These are phyloP conservation scores for Camelus dromedarius DNA, from an alignment of 2,113 vertebrate genomes.

Conservation along the genomic window DNA sequence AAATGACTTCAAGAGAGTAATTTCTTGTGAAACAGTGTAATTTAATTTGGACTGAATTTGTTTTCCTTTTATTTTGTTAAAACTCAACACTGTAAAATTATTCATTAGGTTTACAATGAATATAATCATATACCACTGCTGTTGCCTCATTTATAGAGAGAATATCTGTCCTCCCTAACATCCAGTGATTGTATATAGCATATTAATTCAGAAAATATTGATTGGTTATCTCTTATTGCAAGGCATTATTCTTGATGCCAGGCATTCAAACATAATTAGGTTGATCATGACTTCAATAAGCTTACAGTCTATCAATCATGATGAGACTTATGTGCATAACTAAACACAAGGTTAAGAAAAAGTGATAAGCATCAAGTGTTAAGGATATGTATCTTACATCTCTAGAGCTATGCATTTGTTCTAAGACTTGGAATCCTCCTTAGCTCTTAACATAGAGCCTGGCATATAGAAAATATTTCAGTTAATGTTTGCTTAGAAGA, in stretches of 20 bases:
- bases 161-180: neutral
- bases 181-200: neutral
- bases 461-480: neutral
- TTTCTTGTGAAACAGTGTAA: constrained; percentile 18
- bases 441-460: neutral
- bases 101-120: neutral
- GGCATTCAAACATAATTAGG: constrained; percentile 13
- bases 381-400: neutral
- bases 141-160: neutral
- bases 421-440: neutral
- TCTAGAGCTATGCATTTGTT: neutral
- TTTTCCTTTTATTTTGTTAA: constrained; percentile 13
- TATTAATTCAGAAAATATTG: constrained; percentile 12
- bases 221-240: neutral
- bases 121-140: neutral
- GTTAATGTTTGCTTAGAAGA: neutral
- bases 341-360: neutral
- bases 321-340: neutral
- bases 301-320: neutral
- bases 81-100: constrained; percentile 39
- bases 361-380: neutral
- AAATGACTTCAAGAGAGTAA: constrained; percentile 17
- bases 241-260: neutral
- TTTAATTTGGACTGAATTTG: constrained; percentile 41
- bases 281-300: neutral